These are phyloP conservation scores for Pachycephala philippinensis DNA, from an alignment of 2,113 vertebrate genomes.

Conservation along the genomic window DNA sequence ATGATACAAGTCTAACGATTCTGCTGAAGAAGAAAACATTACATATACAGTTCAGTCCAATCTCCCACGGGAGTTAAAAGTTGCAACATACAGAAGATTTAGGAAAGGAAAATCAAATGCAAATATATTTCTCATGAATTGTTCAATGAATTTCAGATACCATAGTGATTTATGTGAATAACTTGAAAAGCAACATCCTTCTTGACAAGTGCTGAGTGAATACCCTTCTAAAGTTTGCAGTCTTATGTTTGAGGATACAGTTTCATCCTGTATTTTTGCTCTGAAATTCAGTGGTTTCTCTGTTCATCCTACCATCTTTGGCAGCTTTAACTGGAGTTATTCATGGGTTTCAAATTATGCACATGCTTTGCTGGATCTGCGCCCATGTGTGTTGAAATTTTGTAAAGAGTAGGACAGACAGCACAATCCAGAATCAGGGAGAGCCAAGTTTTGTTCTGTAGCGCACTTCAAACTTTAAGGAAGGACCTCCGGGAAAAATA, in stretches of 20 bases:
- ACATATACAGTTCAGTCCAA: neutral
- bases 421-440: neutral
- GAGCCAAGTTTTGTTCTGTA: neutral
- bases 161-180: neutral
- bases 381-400: slow-evolving; percentile 14
- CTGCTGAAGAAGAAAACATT: neutral
- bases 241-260: neutral
- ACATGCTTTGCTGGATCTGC: slow-evolving; percentile 26
- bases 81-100: neutral
- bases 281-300: slow-evolving; percentile 24
- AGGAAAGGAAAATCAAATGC: slow-evolving; percentile 4
- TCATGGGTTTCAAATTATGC: slow-evolving; percentile 37
- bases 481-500: neutral
- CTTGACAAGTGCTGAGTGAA: slow-evolving; percentile 24
- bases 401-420: neutral
- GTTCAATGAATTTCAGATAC: neutral
- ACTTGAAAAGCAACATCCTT: neutral
- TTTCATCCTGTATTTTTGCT: slow-evolving; percentile 18
- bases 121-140: slow-evolving; percentile 28
- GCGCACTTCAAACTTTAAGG: fast-evolving
- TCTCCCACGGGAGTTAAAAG: neutral
- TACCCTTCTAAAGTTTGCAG: neutral
- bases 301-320: slow-evolving; percentile 48
- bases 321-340: slow-evolving; percentile 39
- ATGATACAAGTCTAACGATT: slow-evolving; percentile 7